These are phyloP conservation scores for Sebastes matsubarae DNA, from an alignment of 2,797 vertebrate species.

Conservation along the genomic window DNA sequence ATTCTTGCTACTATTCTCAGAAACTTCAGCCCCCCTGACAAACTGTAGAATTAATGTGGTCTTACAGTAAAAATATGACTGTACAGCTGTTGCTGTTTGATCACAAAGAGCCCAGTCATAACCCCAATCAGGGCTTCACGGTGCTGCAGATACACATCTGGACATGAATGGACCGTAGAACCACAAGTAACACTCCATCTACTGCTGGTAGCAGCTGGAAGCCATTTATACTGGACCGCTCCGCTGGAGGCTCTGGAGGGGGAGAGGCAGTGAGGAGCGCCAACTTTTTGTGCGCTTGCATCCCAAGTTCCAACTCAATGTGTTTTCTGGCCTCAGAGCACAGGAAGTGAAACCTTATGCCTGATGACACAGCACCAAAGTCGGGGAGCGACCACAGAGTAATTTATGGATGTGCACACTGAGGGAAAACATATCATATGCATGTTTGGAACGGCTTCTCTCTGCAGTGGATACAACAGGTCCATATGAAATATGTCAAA, in stretches of 20 bases:
- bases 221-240: conserved; percentile 32
- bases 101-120: conserved; percentile 19
- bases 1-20: neutral
- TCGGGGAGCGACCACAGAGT: neutral
- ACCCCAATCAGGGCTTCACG: conserved; percentile 18
- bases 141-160: conserved; percentile 52
- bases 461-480: neutral
- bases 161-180: conserved; percentile 4
- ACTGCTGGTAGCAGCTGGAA: conserved; percentile 59
- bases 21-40: neutral
- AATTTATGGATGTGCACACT: conserved; percentile 29
- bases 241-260: conserved; percentile 7
- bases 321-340: conserved; percentile 12
- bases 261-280: neutral
- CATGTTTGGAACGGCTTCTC: conserved; percentile 17
- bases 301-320: neutral
- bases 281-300: neutral
- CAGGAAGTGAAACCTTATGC: conserved; percentile 37
- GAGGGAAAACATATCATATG: conserved; percentile 21
- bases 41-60: neutral
- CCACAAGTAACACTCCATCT: conserved; percentile 8
- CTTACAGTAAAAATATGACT: neutral
- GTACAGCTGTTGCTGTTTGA: conserved; percentile 3
- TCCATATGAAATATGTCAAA: conserved; percentile 56
- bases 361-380: conserved; percentile 29